These are phyloP conservation scores for Xiphophorus birchmanni DNA, from an alignment of 2,797 vertebrate species.

Conservation along the genomic window DNA sequence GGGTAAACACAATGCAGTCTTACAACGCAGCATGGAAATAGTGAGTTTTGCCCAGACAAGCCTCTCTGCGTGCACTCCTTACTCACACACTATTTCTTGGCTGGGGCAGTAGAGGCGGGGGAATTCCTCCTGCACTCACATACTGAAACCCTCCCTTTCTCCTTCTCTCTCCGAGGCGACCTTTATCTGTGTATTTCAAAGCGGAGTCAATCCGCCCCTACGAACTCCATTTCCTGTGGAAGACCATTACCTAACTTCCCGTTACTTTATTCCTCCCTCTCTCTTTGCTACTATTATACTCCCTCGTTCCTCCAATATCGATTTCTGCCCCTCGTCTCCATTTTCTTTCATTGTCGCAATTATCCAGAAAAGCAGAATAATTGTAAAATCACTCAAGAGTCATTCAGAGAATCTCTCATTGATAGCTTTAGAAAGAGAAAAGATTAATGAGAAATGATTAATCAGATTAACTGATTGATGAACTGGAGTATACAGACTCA, in stretches of 20 bases:
- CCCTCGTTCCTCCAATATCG: conserved; percentile 49
- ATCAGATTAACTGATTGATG: no score
- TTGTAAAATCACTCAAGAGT: conserved; percentile 55
- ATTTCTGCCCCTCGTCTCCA: conserved; percentile 54
- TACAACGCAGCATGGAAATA: conserved; percentile 70
- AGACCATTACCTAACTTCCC: conserved; percentile 81
- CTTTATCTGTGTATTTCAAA: conserved; percentile 81
- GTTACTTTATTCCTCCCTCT: conserved; percentile 68
- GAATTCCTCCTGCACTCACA: conserved; percentile 83
- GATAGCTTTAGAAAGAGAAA: conserved; percentile 46
- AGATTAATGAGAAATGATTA: not conserved
- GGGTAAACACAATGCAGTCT: conserved; percentile 64
- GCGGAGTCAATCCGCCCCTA: conserved; percentile 76
- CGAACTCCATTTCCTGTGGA: conserved; percentile 82
- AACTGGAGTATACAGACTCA: no score
- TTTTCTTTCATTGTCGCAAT: conserved; percentile 44
- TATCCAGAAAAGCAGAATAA: conserved; percentile 56
- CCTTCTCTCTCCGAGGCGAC: conserved; percentile 54
- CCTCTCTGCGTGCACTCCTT: conserved; percentile 66
- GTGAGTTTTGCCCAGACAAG: conserved; percentile 82
- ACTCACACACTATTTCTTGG: conserved; percentile 75
- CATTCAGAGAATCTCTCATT: conserved; percentile 54
- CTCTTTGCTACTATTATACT: conserved; percentile 53
- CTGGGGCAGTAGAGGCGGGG: conserved; percentile 80
- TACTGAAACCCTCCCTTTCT: conserved; percentile 75